phyloP scores from a whole-genome alignment of 2,888 invertebrate species.

The Standfussiana lucernea region DNA sequence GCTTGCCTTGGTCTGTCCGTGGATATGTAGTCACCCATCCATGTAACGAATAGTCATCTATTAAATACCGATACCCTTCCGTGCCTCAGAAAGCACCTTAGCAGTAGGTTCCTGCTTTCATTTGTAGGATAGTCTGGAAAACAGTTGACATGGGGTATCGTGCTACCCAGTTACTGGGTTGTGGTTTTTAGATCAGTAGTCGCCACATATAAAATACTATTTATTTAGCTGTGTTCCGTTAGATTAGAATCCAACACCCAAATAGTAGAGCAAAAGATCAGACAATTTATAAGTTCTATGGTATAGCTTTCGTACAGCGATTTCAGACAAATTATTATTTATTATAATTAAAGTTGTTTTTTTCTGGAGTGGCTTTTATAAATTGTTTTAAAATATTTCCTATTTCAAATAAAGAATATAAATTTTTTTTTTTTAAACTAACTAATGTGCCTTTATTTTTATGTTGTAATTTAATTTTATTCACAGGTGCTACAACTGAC shows the following conservation, averaged over 20 bases:
- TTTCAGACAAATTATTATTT: not conserved
- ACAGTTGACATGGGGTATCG: too few species aligned
- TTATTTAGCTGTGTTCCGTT: not conserved
- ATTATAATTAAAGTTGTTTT: too few species aligned
- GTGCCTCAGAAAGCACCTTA: too few species aligned
- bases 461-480: not conserved
- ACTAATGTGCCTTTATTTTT: not conserved
- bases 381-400: not conserved
- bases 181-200: too few species aligned
- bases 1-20: too few species aligned
- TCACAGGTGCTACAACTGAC: conserved; percentile 83
- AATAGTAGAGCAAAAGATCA: not conserved
- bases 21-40: too few species aligned
- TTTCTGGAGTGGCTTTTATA: not conserved
- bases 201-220: not conserved
- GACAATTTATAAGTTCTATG: not conserved
- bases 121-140: too few species aligned
- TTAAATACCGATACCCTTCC: too few species aligned
- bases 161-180: too few species aligned
- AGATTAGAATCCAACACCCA: not conserved
- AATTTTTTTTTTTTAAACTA: too few species aligned
- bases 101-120: too few species aligned
- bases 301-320: not conserved
- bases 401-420: not conserved
- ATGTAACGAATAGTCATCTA: too few species aligned